Percentiles rank a stretch among this genome's conserved stretches.
Evolutionary conservation across 2,797 vertebrate genomes (phyloP).

Genomic region (Poeciliopsis paucimaculata): DNA sequence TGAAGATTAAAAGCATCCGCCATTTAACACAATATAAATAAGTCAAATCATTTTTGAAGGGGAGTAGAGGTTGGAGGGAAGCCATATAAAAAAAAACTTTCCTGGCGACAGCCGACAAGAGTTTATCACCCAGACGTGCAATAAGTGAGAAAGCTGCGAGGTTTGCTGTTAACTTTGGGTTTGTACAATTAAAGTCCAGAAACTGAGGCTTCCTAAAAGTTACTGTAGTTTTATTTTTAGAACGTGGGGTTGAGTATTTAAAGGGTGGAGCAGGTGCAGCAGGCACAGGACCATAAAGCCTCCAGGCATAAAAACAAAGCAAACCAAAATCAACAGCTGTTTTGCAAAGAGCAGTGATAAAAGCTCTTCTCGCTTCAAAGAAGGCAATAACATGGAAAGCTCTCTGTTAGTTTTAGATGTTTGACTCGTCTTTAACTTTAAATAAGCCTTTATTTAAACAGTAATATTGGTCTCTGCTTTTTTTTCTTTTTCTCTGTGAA

Average conservation of each 20-base stretch:
- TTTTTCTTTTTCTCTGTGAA: not conserved
- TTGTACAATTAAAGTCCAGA: conserved; percentile 44
- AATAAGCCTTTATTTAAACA: not conserved
- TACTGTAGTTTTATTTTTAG: conserved; percentile 47
- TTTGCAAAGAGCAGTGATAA: not conserved
- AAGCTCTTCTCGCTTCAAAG: not conserved
- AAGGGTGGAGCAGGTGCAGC: conserved; percentile 35
- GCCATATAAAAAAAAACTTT: conserved; percentile 35
- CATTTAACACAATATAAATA: conserved; percentile 23
- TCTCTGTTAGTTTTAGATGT: not conserved
- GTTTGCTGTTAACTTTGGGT: conserved; percentile 52
- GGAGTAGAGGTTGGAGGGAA: conserved; percentile 16
- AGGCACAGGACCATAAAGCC: conserved; percentile 1
- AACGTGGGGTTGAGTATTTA: conserved; percentile 29
- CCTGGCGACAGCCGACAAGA: conserved; percentile 30
- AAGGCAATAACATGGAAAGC: not conserved
- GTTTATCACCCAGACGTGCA: conserved; percentile 28
- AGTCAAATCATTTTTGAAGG: conserved; percentile 14
- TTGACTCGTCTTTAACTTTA: not conserved
- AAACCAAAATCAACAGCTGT: not conserved
- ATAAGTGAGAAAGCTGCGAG: conserved; percentile 42
- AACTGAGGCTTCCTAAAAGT: conserved; percentile 35
- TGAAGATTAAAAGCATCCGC: conserved; percentile 1
- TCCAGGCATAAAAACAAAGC: conserved; percentile 11
- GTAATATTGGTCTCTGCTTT: not conserved